These are phyloP conservation scores for Heliconius charithonia DNA, from an alignment of 2,888 invertebrate genomes.

Conservation along the genomic window DNA sequence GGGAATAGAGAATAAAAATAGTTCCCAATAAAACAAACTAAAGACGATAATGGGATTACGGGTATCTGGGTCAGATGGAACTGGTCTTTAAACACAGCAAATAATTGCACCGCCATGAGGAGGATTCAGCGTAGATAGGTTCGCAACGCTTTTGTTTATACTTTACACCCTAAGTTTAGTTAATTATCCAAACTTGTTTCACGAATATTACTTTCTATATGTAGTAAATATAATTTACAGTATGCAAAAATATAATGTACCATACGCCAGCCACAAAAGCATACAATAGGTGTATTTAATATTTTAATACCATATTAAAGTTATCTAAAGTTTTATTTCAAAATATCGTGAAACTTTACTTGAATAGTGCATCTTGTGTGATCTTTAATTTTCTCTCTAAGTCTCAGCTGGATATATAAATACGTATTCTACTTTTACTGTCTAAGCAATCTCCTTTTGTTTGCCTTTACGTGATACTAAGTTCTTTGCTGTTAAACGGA, in stretches of 20 bases:
- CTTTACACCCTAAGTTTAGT: background rate
- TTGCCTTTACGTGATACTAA: conserved; percentile 6
- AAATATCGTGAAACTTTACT: background rate
- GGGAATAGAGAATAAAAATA: conserved; percentile 37
- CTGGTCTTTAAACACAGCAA: conserved; percentile 40
- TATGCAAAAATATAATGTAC: background rate
- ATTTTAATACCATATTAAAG: background rate
- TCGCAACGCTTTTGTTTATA: conserved; percentile 1
- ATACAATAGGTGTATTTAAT: background rate
- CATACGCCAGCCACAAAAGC: background rate
- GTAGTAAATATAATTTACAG: background rate
- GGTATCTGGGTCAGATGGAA: conserved; percentile 42
- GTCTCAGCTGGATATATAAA: conserved; percentile 1
- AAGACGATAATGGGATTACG: conserved; percentile 42
- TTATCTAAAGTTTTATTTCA: background rate
- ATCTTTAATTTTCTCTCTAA: conserved; percentile 6
- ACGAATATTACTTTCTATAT: background rate
- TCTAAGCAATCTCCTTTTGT: conserved; percentile 16
- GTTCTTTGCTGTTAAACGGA: conserved; percentile 22
- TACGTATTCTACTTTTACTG: conserved; percentile 11
- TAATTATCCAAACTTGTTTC: background rate
- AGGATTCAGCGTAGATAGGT: background rate
- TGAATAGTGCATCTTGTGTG: background rate
- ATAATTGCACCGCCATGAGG: conserved; percentile 38
- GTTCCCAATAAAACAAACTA: conserved; percentile 32